A percentile compares a stretch with the other conserved stretches of the same genome.
These are phyloP conservation scores for Coenonympha arcania DNA, from an alignment of 2,888 invertebrate genomes.

Conservation along the genomic window DNA sequence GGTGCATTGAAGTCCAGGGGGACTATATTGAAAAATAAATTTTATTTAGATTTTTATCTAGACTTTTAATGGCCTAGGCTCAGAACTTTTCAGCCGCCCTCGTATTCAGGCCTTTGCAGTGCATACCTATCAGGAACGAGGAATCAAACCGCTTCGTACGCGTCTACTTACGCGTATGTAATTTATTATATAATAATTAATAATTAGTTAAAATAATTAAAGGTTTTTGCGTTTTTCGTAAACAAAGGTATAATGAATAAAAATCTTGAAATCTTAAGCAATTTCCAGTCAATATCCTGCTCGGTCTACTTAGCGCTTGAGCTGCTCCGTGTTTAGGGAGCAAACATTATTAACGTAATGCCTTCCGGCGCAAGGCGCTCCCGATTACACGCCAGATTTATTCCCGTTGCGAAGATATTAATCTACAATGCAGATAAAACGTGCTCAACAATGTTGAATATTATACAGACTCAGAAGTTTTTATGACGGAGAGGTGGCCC, in stretches of 20 bases:
- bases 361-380: background rate
- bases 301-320: background rate
- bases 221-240: too few relatives aligned
- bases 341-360: constrained; percentile 18
- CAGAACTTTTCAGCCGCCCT: too few relatives aligned
- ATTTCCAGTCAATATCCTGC: background rate
- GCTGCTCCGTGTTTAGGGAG: constrained; percentile 10
- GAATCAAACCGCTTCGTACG: too few relatives aligned
- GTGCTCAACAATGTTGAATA: constrained; percentile 3
- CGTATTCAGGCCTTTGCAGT: too few relatives aligned
- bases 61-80: too few relatives aligned
- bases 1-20: too few relatives aligned
- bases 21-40: too few relatives aligned
- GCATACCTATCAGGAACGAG: too few relatives aligned
- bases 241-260: background rate
- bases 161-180: too few relatives aligned
- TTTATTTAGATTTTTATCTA: too few relatives aligned
- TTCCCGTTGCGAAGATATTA: constrained; percentile 2
- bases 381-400: constrained; percentile 5
- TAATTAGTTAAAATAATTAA: too few relatives aligned
- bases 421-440: constrained; percentile 10
- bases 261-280: background rate
- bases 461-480: background rate
- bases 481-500: background rate
- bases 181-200: too few relatives aligned